Conservation (phyloP, 2,888 invertebrate species). For the Dolichopus griseipennis region DNA sequence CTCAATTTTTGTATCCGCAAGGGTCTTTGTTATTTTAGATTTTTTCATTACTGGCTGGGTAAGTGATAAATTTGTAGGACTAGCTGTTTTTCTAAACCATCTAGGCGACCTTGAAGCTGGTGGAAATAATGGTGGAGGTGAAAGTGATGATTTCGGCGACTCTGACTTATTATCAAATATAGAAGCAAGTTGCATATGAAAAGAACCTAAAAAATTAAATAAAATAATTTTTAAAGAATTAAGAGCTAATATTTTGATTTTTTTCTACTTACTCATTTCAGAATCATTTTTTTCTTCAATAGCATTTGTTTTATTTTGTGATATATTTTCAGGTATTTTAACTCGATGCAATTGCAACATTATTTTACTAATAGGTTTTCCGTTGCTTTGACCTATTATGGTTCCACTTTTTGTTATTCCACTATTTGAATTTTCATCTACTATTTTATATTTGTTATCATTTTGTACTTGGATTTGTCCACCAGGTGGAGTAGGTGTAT, state of each 20-base stretch:
- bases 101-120: background rate
- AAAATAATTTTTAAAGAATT: background rate
- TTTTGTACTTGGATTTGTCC: slow-evolving; percentile 44
- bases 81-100: background rate
- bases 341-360: slow-evolving; percentile 33
- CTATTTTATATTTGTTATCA: slow-evolving; percentile 27
- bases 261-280: background rate
- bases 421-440: slow-evolving; percentile 15
- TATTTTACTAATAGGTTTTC: slow-evolving; percentile 35
- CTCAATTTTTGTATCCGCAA: background rate
- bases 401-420: slow-evolving; percentile 18
- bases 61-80: background rate
- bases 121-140: background rate
- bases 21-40: background rate
- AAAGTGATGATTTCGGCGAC: background rate
- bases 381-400: slow-evolving; percentile 35
- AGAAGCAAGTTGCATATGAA: background rate
- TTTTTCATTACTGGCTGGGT: background rate
- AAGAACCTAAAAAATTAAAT: background rate
- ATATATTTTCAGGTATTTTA: slow-evolving; percentile 19
- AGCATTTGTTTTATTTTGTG: background rate
- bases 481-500: background rate
- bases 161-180: background rate
- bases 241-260: background rate
- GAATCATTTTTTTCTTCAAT: background rate